Base-by-base conservation (phyloP, 2,797 vertebrate species). In the Fundulus diaphanus region DNA sequence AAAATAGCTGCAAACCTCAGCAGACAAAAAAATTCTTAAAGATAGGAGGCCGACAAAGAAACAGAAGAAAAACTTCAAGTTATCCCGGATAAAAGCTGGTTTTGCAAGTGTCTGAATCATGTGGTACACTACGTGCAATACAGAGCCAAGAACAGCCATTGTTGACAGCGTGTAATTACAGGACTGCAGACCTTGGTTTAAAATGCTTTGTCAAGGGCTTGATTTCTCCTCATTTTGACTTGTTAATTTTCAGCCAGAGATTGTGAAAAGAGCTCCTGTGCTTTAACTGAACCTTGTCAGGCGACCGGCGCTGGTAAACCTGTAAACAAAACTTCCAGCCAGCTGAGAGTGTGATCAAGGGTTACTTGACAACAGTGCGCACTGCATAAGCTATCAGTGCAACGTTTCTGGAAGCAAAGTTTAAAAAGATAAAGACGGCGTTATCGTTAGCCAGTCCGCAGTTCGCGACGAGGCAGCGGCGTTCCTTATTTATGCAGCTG, bases 371-470 rank as follows among this genome's bases (percentile, higher is more conserved):
- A 87, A 87, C 87, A 84, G 33, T 1, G 29, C 76, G 74, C 5
- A 71, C 5, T 20, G 67, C 68, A 69, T 79, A 79, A 82, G 79
- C 74, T 83, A 70, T 31, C 20, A 46, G 49, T 46, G 33, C 11
- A 24, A 73, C 42, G 44, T 66, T 69, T 72, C 54, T 63, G 79
- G 9, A 33, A 20, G 16, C 29, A 73, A 68, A 12, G 66, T 29
- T 61, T 75, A 29, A 27, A 56, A 46, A 3, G 77, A 61, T 61
- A 56, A 81, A 80, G 57, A 72, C 49, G 29, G 63, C 84, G 78
- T 91, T 83, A 92, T 89, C 84, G 72, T 77, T 85, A 85, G 90
- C 89, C 90, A 91, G 92, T 91, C 77, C 80, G 82, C 90, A 75
- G 13, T 29, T 11, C 33, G 31, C 40, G 48, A 77, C 29, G 13